A percentile compares a stretch with the other conserved stretches of the same genome.
Evolutionary conservation across 2,797 vertebrate species (phyloP).

Genomic region (Perdix hodgsoniae): DNA sequence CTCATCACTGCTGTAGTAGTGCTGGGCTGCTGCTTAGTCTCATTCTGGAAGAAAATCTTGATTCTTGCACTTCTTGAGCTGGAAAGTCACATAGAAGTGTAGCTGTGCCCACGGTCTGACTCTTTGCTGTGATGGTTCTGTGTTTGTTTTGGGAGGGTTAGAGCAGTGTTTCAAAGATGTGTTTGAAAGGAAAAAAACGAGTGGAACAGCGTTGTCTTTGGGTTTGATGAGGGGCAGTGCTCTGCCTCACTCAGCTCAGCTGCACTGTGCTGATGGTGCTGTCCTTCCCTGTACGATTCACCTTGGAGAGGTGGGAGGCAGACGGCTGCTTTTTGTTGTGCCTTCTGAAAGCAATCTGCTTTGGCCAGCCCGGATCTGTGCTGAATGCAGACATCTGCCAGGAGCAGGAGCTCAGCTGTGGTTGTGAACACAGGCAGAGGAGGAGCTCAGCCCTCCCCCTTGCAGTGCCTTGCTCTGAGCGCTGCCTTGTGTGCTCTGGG

Average conservation of each 20-base stretch:
- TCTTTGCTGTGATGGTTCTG: background rate
- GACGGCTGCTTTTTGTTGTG: fast-evolving
- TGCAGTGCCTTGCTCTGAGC: background rate
- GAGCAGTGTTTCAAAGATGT: too few relatives aligned
- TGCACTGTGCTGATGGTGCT: background rate
- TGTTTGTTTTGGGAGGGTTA: too few relatives aligned
- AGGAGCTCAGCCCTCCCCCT: background rate
- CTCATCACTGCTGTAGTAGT: background rate
- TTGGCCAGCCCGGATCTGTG: fast-evolving
- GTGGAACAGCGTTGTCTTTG: background rate
- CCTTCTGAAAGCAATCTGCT: background rate
- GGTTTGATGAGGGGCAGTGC: background rate
- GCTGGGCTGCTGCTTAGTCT: background rate
- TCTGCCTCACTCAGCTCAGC: fast-evolving
- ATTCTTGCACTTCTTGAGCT: fast-evolving
- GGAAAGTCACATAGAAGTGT: fast-evolving
- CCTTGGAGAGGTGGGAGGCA: fast-evolving
- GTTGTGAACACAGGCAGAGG: fast-evolving
- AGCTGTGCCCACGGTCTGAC: background rate
- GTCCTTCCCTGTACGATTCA: fast-evolving
- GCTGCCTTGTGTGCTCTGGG: background rate
- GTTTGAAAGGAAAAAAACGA: background rate
- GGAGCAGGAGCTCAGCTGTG: fast-evolving
- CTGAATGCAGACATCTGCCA: fast-evolving
- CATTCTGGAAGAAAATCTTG: background rate